Conservation (phyloP, 2,113 vertebrate species). For the Sylvietta virens region DNA sequence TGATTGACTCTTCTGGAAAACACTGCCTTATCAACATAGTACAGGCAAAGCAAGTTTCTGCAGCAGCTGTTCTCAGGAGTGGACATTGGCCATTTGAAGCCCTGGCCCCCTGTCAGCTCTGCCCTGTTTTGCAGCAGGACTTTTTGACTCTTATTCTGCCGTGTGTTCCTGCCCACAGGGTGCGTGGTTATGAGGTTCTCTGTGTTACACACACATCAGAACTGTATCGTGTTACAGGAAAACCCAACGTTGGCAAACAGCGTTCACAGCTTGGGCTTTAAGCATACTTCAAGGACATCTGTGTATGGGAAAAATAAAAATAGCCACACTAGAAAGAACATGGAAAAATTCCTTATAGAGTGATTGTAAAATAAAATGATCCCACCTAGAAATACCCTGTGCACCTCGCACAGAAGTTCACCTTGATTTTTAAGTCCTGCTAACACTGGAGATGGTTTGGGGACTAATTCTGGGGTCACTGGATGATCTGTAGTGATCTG, state of each 20-base stretch:
- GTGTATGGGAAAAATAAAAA: slow-evolving; percentile 5
- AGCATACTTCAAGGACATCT: background rate
- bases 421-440: background rate
- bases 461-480: background rate
- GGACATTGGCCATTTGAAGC: background rate
- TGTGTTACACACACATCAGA: background rate
- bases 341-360: background rate
- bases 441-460: background rate
- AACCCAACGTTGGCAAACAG: rapidly evolving
- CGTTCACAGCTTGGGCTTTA: background rate
- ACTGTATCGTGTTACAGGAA: background rate
- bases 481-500: background rate
- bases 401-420: background rate
- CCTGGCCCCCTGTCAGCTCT: background rate
- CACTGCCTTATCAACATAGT: background rate
- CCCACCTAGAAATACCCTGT: background rate
- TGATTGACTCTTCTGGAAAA: background rate
- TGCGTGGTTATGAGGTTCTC: background rate
- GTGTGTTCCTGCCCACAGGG: background rate
- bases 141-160: background rate
- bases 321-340: background rate
- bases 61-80: background rate
- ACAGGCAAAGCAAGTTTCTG: background rate
- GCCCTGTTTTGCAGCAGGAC: background rate
- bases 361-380: background rate